Percentiles rank a stretch among this genome's conserved stretches.
Evolutionary conservation across 2,888 invertebrate genomes (phyloP).

Genomic region (Rhamnusium bicolor): DNA sequence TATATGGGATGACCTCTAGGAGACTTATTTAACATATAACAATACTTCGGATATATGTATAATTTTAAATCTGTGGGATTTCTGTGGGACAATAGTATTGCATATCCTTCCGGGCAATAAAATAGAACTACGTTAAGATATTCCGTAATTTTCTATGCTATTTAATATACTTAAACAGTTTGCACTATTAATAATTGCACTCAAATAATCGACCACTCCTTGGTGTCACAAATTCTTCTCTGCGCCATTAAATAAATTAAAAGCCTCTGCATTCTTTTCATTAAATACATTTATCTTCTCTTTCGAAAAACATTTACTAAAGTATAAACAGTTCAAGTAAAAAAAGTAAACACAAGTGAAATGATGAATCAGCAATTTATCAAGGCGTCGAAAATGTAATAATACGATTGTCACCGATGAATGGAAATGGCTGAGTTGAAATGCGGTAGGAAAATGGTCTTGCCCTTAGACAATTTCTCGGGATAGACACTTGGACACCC

Average conservation of each 20-base stretch:
- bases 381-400: conserved; percentile 45
- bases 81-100: no score
- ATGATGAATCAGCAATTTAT: conserved; percentile 44
- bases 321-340: conserved; percentile 40
- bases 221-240: not conserved
- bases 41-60: no score
- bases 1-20: no score
- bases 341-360: conserved; percentile 39
- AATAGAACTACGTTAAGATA: no score
- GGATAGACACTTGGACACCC: conserved; percentile 15
- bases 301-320: conserved; percentile 22
- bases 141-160: no score
- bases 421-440: conserved; percentile 38
- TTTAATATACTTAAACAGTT: no score
- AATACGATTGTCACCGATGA: conserved; percentile 54
- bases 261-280: not conserved
- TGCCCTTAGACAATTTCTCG: conserved; percentile 31
- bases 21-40: no score
- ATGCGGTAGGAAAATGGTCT: conserved; percentile 33
- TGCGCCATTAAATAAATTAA: not conserved
- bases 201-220: not conserved
- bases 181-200: not conserved
- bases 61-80: no score
- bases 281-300: conserved; percentile 1
- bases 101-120: no score